A percentile compares a stretch with the other conserved stretches of the same genome.
phyloP scores from a whole-genome alignment of 2,888 invertebrate genomes.

The Lamproptera curius region DNA sequence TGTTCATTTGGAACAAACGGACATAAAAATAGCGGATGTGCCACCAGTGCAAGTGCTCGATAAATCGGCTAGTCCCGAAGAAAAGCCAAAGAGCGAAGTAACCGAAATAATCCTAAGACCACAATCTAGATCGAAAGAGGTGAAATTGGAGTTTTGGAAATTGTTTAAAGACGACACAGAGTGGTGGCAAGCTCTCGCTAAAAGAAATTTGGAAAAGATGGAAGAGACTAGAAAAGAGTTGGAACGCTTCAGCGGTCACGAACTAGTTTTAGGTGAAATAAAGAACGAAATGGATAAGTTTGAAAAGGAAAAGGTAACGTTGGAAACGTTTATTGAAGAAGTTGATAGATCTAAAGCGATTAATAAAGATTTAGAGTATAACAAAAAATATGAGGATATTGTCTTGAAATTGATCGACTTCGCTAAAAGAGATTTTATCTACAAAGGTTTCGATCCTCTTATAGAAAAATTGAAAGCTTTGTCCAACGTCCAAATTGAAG shows the following conservation, averaged over 20 bases:
- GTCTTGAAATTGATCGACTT: slow-evolving; percentile 66
- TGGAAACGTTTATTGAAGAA: slow-evolving; percentile 63
- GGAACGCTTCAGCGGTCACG: slow-evolving; percentile 67
- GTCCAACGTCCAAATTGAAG: slow-evolving; percentile 54
- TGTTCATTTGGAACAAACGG: slow-evolving; percentile 42
- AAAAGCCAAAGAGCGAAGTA: slow-evolving; percentile 46
- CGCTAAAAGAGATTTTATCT: slow-evolving; percentile 68
- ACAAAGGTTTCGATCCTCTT: slow-evolving; percentile 70
- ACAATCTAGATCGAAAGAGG: slow-evolving; percentile 37
- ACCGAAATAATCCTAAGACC: slow-evolving; percentile 43
- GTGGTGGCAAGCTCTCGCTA: slow-evolving; percentile 69
- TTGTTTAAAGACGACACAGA: slow-evolving; percentile 70
- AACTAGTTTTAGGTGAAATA: slow-evolving; percentile 60
- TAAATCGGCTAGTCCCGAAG: slow-evolving; percentile 15
- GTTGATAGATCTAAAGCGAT: slow-evolving; percentile 61
- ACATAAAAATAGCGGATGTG: slow-evolving; percentile 32
- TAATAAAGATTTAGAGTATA: slow-evolving; percentile 60
- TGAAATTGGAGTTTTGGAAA: slow-evolving; percentile 58
- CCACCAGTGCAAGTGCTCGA: slow-evolving; percentile 24
- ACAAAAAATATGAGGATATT: slow-evolving; percentile 69
- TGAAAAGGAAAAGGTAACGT: slow-evolving; percentile 56
- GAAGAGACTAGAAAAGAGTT: slow-evolving; percentile 64
- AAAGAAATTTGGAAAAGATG: slow-evolving; percentile 68
- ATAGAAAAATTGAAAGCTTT: slow-evolving; percentile 62
- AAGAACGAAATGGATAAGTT: slow-evolving; percentile 53